Evolutionary conservation across 2,888 invertebrate species (phyloP).

Genomic region (Tupiocoris notatus): DNA sequence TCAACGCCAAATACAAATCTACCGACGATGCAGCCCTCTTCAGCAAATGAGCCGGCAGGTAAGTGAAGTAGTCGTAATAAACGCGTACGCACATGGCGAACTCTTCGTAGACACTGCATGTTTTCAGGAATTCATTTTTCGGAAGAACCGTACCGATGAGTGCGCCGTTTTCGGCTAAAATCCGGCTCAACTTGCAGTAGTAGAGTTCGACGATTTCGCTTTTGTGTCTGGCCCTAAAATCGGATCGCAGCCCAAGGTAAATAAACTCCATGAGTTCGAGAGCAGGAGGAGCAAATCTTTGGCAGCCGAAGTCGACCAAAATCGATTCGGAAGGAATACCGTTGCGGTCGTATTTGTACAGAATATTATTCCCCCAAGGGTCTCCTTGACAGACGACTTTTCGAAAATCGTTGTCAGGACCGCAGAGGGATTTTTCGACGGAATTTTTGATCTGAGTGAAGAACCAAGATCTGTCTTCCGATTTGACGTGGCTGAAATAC

Average conservation of each 20-base stretch:
- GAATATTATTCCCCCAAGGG: constrained; percentile 46
- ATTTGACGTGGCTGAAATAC: background rate
- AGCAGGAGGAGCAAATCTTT: constrained; percentile 42
- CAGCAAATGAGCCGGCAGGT: constrained; percentile 35
- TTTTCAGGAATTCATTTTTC: constrained; percentile 25
- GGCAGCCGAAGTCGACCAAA: constrained; percentile 45
- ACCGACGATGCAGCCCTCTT: constrained; percentile 8
- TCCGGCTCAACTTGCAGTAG: constrained; percentile 18
- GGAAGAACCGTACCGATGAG: constrained; percentile 19
- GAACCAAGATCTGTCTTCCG: constrained; percentile 1
- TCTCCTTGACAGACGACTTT: constrained; percentile 45
- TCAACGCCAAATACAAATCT: constrained; percentile 35
- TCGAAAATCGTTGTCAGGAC: constrained; percentile 25
- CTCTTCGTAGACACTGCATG: constrained; percentile 40
- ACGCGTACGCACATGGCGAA: constrained; percentile 32
- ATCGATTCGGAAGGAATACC: constrained; percentile 37
- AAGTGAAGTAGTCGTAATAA: constrained; percentile 40
- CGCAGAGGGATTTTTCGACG: background rate
- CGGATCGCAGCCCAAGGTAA: constrained; percentile 29
- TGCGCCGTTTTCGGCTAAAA: constrained; percentile 20
- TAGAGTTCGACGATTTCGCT: constrained; percentile 26
- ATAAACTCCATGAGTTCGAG: constrained; percentile 41
- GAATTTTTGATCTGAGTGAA: constrained; percentile 13
- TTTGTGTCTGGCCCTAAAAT: constrained; percentile 20
- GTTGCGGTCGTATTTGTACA: constrained; percentile 39